phyloP scores from a whole-genome alignment of 92 coral and sea anemone genomes.

The Porites evermanni region DNA sequence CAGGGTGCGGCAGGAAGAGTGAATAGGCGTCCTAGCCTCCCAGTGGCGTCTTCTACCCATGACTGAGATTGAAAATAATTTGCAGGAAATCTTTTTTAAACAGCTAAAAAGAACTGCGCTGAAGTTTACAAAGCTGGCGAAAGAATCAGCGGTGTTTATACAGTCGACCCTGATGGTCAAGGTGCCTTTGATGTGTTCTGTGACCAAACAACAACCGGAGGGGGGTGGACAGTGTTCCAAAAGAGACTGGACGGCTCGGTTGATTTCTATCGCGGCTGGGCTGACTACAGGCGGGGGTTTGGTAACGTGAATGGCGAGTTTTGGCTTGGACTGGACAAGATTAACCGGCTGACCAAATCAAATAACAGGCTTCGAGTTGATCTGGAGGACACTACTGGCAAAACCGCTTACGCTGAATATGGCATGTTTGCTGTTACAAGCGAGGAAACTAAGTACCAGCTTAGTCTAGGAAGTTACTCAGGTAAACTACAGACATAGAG shows the following conservation, averaged over 20 bases:
- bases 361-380: conserved; percentile 57
- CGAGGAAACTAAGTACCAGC: conserved; percentile 34
- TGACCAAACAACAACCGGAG: conserved; percentile 64
- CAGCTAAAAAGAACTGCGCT: too few species aligned
- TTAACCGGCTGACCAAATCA: background rate
- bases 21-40: too few species aligned
- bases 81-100: too few species aligned
- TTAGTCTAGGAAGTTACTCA: conserved; percentile 12
- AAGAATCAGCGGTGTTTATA: conserved; percentile 42
- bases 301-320: background rate
- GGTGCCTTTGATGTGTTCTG: conserved; percentile 71
- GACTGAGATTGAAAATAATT: too few species aligned
- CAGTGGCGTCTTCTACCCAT: too few species aligned
- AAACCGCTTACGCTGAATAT: conserved; percentile 43
- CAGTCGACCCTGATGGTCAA: conserved; percentile 67
- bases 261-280: background rate
- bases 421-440: conserved; percentile 40
- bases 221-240: background rate
- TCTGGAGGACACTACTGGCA: conserved; percentile 13
- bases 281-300: background rate
- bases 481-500: too few species aligned
- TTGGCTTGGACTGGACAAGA: background rate
- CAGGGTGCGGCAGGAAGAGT: too few species aligned
- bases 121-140: too few species aligned
- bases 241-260: background rate